These are phyloP conservation scores for Apamea epomidion DNA, from an alignment of 2,888 invertebrate genomes.

Conservation along the genomic window DNA sequence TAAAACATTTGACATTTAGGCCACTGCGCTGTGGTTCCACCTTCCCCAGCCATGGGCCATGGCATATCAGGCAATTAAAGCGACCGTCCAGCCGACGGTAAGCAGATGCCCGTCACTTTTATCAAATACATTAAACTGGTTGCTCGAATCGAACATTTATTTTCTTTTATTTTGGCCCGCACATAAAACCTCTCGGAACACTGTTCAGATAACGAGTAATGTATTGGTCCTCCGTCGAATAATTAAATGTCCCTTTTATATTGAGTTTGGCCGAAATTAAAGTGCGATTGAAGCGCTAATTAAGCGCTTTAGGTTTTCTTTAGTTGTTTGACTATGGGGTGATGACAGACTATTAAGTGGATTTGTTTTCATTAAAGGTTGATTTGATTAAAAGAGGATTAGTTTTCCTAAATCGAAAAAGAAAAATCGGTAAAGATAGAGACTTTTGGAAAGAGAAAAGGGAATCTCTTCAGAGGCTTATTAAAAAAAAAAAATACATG, in stretches of 20 bases:
- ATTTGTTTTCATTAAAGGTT: conserved; percentile 30
- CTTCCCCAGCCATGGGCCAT: conserved; percentile 68
- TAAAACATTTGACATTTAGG: conserved; percentile 78
- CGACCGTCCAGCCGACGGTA: conserved; percentile 81
- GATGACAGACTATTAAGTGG: conserved; percentile 24
- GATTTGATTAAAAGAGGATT: conserved; percentile 24
- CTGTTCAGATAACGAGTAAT: conserved; percentile 86
- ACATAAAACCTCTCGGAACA: conserved; percentile 82
- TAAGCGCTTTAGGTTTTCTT: conserved; percentile 75
- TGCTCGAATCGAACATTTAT: conserved; percentile 86
- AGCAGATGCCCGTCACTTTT: conserved; percentile 89
- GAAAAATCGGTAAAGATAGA: too few relatives aligned
- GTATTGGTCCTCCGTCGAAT: conserved; percentile 85
- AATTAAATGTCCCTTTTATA: conserved; percentile 87
- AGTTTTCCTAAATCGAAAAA: not conserved
- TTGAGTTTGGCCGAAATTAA: conserved; percentile 76
- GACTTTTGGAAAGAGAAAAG: not conserved
- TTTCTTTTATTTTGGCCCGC: conserved; percentile 78
- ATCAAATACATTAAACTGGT: conserved; percentile 90
- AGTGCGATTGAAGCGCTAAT: conserved; percentile 79
- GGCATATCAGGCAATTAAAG: conserved; percentile 89
- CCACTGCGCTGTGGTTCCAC: conserved; percentile 68
- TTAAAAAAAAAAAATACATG: not conserved
- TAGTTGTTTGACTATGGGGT: conserved; percentile 33
- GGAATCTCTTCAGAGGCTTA: not conserved